Evolutionary conservation across 2,797 vertebrate species (phyloP).

Genomic region (Melopsittacus undulatus): DNA sequence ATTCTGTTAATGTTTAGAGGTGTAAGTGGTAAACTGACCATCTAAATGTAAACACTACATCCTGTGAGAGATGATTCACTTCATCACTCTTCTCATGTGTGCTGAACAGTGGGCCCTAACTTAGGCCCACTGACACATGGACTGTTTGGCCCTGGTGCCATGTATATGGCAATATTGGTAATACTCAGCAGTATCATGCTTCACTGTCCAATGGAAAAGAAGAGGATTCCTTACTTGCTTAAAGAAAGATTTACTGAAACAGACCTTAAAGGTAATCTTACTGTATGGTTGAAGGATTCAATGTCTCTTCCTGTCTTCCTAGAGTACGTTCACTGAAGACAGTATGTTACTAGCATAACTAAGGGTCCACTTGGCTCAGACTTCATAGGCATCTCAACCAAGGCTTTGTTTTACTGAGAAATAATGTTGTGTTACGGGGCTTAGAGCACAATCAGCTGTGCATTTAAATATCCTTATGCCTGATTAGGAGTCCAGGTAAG

Average conservation of each 20-base stretch:
- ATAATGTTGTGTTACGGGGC: neutral
- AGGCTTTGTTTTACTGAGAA: neutral
- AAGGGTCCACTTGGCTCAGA: neutral
- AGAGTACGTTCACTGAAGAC: neutral
- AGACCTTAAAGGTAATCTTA: neutral
- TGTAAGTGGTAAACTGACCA: constrained; percentile 5
- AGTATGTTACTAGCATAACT: neutral
- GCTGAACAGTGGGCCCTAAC: neutral
- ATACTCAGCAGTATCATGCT: neutral
- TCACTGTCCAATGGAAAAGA: neutral
- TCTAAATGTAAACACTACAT: neutral
- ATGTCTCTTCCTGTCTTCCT: neutral
- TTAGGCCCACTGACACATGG: neutral
- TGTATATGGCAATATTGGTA: neutral
- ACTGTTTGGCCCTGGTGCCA: neutral
- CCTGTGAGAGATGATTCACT: neutral
- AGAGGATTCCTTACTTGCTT: neutral
- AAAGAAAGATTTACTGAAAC: neutral
- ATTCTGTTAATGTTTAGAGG: neutral
- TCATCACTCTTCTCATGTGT: neutral
- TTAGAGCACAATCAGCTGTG: neutral
- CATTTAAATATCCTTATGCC: neutral
- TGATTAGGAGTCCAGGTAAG: neutral
- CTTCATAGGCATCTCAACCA: neutral
- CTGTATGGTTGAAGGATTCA: neutral